Conservation (phyloP, 2,797 vertebrate genomes). For the Spondyliosoma cantharus region DNA sequence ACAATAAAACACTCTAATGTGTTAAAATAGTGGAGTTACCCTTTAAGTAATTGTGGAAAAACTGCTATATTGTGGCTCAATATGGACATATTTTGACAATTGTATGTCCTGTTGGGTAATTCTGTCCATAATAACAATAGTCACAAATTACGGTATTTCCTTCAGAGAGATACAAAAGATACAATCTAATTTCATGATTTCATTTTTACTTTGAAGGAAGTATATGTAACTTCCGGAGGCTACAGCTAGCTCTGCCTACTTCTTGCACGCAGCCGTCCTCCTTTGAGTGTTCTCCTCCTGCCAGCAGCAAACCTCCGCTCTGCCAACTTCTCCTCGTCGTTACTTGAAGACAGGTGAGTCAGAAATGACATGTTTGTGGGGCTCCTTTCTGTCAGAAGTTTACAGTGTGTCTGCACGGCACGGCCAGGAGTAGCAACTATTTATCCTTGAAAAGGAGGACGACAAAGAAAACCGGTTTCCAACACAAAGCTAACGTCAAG, state of each 20-base stretch:
- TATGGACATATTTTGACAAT: no score
- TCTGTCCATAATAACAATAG: no score
- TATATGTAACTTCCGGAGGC: conserved; percentile 50
- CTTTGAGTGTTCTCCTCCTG: not conserved
- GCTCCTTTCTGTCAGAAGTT: fast-evolving
- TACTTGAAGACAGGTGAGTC: conserved; percentile 62
- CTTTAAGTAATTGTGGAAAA: no score
- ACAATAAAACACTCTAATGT: no score
- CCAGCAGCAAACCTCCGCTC: conserved; percentile 3
- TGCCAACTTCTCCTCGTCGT: conserved; percentile 18
- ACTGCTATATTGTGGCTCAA: no score
- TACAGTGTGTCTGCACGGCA: fast-evolving
- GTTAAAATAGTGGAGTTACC: no score
- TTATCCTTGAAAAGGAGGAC: not conserved
- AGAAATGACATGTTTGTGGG: fast-evolving
- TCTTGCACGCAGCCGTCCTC: conserved; percentile 2
- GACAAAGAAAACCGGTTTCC: conserved; percentile 12
- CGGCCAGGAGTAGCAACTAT: fast-evolving
- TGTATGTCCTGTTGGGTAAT: no score
- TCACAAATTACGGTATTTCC: not conserved
- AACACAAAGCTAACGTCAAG: conserved; percentile 58
- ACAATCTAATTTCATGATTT: not conserved
- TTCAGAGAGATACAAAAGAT: not conserved
- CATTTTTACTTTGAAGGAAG: conserved; percentile 63
- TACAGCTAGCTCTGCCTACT: conserved; percentile 6